Evolutionary conservation across 2,113 vertebrate genomes (phyloP).

Genomic region (Ariopsis seemanni): DNA sequence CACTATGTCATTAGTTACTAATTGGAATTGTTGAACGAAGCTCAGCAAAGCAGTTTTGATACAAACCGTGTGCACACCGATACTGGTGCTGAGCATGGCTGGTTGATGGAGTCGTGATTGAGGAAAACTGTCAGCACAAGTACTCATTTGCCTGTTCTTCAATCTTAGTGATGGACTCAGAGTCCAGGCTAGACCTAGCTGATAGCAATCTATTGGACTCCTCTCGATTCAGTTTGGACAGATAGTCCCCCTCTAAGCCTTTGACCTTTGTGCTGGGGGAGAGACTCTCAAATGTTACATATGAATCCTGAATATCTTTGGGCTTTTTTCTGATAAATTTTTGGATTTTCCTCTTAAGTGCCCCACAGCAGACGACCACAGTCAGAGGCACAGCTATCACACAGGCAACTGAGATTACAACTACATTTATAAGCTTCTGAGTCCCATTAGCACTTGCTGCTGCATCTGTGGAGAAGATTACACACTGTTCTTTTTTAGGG

Average conservation of each 20-base stretch:
- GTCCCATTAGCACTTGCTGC: conserved; percentile 86
- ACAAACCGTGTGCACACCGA: conserved; percentile 44
- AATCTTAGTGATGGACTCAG: conserved; percentile 78
- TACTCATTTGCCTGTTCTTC: conserved; percentile 86
- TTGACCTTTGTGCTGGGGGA: conserved; percentile 80
- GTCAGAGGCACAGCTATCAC: conserved; percentile 92
- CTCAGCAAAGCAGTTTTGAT: conserved; percentile 45
- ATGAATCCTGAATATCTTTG: conserved; percentile 83
- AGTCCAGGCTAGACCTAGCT: conserved; percentile 87
- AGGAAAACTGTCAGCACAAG: conserved; percentile 86
- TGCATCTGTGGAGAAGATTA: conserved; percentile 94
- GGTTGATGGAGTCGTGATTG: conserved; percentile 67
- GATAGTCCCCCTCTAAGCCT: conserved; percentile 80
- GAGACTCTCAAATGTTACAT: conserved; percentile 87
- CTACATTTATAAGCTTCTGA: conserved; percentile 92
- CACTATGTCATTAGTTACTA: conserved; percentile 28
- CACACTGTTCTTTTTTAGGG: conserved; percentile 91
- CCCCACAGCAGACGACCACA: conserved; percentile 87
- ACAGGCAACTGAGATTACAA: conserved; percentile 91
- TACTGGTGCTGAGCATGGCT: conserved; percentile 51
- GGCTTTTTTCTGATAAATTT: conserved; percentile 79
- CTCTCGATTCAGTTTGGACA: conserved; percentile 80
- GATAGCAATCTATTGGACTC: conserved; percentile 91
- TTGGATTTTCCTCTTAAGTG: conserved; percentile 85
- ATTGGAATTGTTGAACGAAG: conserved; percentile 14